Percentiles rank a stretch among this genome's conserved stretches.
Conservation (phyloP, 1,140 invertebrate genomes). For the Homalodisca vitripennis region DNA sequence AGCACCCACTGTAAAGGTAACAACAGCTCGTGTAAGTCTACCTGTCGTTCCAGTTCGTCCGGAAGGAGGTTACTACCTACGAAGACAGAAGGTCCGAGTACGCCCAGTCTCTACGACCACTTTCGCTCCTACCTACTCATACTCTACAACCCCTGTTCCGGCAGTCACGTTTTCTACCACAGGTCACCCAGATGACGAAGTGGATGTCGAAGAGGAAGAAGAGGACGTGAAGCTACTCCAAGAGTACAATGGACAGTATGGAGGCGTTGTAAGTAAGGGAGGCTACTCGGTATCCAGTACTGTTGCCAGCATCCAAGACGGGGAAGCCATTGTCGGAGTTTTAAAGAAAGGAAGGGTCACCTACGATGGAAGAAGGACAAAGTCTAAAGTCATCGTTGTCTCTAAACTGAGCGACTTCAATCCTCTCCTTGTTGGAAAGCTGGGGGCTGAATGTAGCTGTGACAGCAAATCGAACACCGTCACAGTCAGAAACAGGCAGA, state of each 20-base stretch:
- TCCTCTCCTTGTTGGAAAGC: constrained; percentile 65
- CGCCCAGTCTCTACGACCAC: constrained; percentile 34
- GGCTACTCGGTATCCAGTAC: constrained; percentile 35
- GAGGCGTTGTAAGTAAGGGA: constrained; percentile 37
- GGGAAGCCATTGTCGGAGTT: constrained; percentile 40
- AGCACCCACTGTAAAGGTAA: constrained; percentile 26
- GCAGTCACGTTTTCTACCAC: constrained; percentile 17
- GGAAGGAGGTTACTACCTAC: constrained; percentile 34
- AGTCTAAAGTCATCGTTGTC: constrained; percentile 53
- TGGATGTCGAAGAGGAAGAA: constrained; percentile 33
- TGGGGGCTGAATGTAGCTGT: constrained; percentile 72
- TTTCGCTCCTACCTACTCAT: constrained; percentile 21
- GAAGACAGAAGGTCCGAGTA: constrained; percentile 36
- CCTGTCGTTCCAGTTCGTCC: constrained; percentile 2
- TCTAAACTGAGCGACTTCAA: constrained; percentile 63
- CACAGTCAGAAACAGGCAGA: constrained; percentile 41
- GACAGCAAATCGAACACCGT: constrained; percentile 56
- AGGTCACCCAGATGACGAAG: constrained; percentile 28
- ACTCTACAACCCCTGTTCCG: constrained; percentile 34
- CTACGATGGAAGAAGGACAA: constrained; percentile 36
- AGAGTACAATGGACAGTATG: constrained; percentile 39
- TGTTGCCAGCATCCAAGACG: constrained; percentile 38
- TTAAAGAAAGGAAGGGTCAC: constrained; percentile 37
- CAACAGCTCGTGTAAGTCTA: constrained; percentile 31
- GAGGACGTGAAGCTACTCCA: constrained; percentile 38